Evolutionary conservation across 2,888 invertebrate genomes (phyloP).

Genomic region (Drosophila mulleri): DNA sequence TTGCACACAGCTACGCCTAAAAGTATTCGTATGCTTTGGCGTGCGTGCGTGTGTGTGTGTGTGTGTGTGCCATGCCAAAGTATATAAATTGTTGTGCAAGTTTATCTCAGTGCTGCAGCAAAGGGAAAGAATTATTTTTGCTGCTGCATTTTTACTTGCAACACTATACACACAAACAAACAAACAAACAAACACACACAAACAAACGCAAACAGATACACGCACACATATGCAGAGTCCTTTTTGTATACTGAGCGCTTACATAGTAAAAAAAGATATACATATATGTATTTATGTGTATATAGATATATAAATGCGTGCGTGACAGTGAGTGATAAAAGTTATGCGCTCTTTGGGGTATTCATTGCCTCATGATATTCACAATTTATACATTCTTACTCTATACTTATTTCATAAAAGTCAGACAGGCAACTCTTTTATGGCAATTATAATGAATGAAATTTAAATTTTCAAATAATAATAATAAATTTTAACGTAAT

Average conservation of each 20-base stretch:
- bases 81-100: constrained; percentile 57
- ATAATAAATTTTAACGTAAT: too few relatives aligned
- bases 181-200: background rate
- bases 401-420: constrained; percentile 1
- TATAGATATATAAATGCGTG: constrained; percentile 6
- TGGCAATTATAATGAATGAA: background rate
- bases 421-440: background rate
- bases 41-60: background rate
- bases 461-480: too few relatives aligned
- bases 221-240: background rate
- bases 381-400: constrained; percentile 1
- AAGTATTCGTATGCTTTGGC: constrained; percentile 36
- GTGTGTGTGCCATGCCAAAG: constrained; percentile 32
- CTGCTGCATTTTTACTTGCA: constrained; percentile 29
- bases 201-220: constrained; percentile 11
- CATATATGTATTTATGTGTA: background rate
- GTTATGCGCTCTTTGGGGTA: constrained; percentile 62
- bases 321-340: constrained; percentile 74
- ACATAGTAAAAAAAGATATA: constrained; percentile 36
- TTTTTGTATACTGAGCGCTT: background rate
- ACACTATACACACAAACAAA: background rate
- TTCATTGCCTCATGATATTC: constrained; percentile 24
- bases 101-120: constrained; percentile 53
- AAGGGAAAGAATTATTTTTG: constrained; percentile 35
- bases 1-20: constrained; percentile 20